Conservation (phyloP, 2,797 vertebrate species). For the Amblyraja radiata region DNA sequence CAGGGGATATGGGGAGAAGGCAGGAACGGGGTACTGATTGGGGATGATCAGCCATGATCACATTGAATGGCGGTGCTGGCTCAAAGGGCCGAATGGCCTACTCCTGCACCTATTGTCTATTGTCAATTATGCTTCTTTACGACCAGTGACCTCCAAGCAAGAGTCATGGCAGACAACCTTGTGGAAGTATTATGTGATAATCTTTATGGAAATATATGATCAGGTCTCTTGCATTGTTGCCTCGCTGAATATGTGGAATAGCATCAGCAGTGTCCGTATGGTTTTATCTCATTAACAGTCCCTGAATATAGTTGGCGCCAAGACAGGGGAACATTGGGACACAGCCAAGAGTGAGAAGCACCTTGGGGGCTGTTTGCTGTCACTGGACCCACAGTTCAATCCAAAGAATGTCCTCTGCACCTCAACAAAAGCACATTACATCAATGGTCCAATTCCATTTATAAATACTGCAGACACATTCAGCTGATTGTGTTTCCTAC, state of each 20-base stretch:
- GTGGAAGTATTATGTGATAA: not conserved
- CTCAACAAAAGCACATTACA: not conserved
- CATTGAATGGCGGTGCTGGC: too few species aligned
- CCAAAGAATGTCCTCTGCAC: not conserved
- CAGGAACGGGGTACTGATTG: too few species aligned
- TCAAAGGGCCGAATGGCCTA: too few species aligned
- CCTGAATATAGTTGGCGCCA: not conserved
- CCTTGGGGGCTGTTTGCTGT: not conserved
- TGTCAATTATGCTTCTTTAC: not conserved
- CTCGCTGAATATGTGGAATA: not conserved
- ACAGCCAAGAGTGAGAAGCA: not conserved
- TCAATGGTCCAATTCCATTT: not conserved
- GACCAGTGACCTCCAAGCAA: not conserved
- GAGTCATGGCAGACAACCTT: not conserved
- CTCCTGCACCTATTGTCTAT: too few species aligned
- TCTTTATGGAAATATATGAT: not conserved
- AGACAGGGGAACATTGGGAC: not conserved
- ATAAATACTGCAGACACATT: not conserved
- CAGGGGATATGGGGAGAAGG: too few species aligned
- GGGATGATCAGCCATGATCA: too few species aligned
- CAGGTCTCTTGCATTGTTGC: not conserved
- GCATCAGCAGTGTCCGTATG: not conserved
- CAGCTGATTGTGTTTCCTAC: slow-evolving; percentile 14
- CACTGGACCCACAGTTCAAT: not conserved
- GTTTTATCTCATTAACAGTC: not conserved